Evolutionary conservation across 2,888 invertebrate species (phyloP).

Genomic region (Diaperis boleti): DNA sequence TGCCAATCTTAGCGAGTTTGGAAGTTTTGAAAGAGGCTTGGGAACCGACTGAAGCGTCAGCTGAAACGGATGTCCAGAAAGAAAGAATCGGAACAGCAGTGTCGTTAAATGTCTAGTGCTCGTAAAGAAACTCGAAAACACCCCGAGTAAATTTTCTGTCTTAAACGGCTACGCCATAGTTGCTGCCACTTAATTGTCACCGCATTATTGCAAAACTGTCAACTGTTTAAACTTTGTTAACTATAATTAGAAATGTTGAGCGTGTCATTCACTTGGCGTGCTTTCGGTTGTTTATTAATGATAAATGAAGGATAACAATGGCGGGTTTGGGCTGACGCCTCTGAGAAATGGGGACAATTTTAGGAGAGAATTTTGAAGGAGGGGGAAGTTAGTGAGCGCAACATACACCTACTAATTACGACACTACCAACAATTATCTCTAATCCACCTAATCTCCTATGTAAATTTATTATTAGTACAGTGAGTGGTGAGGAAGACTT

Average conservation of each 20-base stretch:
- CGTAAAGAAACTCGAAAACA: conserved; percentile 24
- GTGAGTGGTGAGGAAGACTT: too few relatives aligned
- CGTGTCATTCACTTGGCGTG: neutral
- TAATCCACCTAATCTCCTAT: too few relatives aligned
- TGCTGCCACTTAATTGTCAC: conserved; percentile 11
- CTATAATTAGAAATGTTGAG: conserved; percentile 10
- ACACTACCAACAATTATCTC: too few relatives aligned
- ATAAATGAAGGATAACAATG: conserved; percentile 1
- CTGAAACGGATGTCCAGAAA: conserved; percentile 14
- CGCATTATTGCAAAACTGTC: conserved; percentile 31
- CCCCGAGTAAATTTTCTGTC: conserved; percentile 17
- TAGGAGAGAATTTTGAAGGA: too few relatives aligned
- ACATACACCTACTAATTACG: too few relatives aligned
- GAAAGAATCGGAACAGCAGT: conserved; percentile 8
- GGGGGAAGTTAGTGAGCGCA: too few relatives aligned
- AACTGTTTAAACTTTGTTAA: conserved; percentile 28
- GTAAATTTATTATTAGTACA: too few relatives aligned
- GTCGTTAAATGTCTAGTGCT: conserved; percentile 20
- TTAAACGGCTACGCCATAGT: neutral
- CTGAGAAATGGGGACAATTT: neutral
- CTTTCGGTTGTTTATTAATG: neutral
- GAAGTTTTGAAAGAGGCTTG: neutral
- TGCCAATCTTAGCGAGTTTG: neutral
- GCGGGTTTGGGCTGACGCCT: neutral
- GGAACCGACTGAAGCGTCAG: neutral